A percentile compares a stretch with the other conserved stretches of the same genome.
These are phyloP conservation scores for Limnephilus rhombicus DNA, from an alignment of 2,888 invertebrate species.

Conservation along the genomic window DNA sequence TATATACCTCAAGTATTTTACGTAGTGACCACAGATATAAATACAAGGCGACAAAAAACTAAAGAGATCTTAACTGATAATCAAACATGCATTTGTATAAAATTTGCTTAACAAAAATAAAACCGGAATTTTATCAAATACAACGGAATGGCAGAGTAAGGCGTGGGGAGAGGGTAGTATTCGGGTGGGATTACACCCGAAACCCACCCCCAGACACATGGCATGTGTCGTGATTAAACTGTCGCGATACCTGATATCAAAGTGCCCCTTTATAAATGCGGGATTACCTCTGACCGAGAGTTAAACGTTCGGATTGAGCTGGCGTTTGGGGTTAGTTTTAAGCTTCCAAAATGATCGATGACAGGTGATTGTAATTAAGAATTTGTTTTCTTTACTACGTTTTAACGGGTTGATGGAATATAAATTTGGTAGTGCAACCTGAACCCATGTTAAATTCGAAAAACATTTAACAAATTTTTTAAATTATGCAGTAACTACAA, in stretches of 20 bases:
- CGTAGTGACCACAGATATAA: too few species aligned
- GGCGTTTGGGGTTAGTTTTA: neutral
- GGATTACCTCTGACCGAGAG: neutral
- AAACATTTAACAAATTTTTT: neutral
- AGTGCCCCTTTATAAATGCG: neutral
- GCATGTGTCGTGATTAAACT: conserved; percentile 11
- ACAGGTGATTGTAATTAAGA: neutral
- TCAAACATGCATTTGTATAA: neutral
- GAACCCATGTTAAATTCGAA: neutral
- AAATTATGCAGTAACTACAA: neutral
- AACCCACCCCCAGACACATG: neutral
- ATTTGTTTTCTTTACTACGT: neutral
- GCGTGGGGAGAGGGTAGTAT: neutral
- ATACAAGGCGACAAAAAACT: too few species aligned
- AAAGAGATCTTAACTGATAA: neutral
- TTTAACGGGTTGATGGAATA: neutral
- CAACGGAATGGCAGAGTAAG: neutral
- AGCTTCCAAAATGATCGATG: neutral
- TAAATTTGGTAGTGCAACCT: neutral
- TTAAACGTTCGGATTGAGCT: neutral
- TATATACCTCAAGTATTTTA: too few species aligned
- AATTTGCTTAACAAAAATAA: neutral
- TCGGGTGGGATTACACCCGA: neutral
- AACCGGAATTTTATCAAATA: neutral
- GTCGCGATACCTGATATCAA: conserved; percentile 1